These are phyloP conservation scores for Trichomycterus rosablanca DNA, from an alignment of 2,113 vertebrate genomes.

Conservation along the genomic window DNA sequence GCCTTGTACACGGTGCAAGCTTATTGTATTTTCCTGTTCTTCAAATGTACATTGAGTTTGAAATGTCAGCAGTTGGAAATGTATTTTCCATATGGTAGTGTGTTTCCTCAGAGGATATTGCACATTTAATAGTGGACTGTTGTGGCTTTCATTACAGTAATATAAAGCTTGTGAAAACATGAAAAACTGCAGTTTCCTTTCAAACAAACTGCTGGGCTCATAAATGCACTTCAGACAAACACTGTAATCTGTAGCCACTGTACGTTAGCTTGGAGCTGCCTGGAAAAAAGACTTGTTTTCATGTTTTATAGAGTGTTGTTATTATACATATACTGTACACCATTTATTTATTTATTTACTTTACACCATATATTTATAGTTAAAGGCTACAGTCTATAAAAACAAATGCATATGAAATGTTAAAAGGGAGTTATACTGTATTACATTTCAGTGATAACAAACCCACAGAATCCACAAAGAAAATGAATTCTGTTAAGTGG, in stretches of 20 bases:
- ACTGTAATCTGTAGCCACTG: neutral
- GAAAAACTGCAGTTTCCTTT: too few relatives aligned
- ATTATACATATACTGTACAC: too few relatives aligned
- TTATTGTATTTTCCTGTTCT: neutral
- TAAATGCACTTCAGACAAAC: neutral
- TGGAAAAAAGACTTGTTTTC: neutral
- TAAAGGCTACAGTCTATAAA: too few relatives aligned
- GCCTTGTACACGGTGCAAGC: too few relatives aligned
- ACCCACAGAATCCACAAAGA: neutral
- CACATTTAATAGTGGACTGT: slow-evolving; percentile 15
- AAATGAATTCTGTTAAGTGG: slow-evolving; percentile 8
- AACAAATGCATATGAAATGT: too few relatives aligned
- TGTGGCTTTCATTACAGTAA: slow-evolving; percentile 19
- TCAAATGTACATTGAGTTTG: neutral
- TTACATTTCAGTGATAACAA: too few relatives aligned
- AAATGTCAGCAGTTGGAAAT: neutral
- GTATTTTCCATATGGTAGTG: too few relatives aligned
- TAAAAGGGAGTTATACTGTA: too few relatives aligned
- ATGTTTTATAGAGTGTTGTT: neutral
- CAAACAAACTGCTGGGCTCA: slow-evolving; percentile 2
- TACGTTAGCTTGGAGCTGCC: neutral
- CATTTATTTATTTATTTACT: too few relatives aligned
- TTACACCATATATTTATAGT: too few relatives aligned
- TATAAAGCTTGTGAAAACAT: too few relatives aligned
- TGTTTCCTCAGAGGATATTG: slow-evolving; percentile 18